Percentiles rank a stretch among this genome's conserved stretches.
Evolutionary conservation across 2,888 invertebrate species (phyloP).

Genomic region (Conomelus anceps): DNA sequence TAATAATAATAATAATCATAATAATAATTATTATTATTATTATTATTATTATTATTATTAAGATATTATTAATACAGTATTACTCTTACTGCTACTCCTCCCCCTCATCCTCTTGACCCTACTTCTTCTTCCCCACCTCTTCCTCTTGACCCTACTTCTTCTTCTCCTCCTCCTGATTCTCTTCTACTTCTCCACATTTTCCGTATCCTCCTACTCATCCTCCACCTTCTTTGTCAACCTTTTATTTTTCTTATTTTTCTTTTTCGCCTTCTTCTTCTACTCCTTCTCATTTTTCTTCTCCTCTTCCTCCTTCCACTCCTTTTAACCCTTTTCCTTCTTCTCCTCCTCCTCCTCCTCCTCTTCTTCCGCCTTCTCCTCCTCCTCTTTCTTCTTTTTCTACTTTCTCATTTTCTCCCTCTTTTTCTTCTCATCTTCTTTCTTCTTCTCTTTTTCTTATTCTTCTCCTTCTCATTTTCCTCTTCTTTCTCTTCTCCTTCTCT

Average conservation of each 20-base stretch:
- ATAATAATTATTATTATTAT: too few species aligned
- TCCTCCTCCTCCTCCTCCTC: neutral
- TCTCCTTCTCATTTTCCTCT: neutral
- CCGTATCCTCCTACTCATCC: too few species aligned
- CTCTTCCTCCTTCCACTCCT: neutral
- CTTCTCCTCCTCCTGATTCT: too few species aligned
- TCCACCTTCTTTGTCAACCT: neutral
- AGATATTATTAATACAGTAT: too few species aligned
- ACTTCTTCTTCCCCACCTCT: neutral
- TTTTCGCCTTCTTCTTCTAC: neutral
- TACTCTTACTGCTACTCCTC: too few species aligned
- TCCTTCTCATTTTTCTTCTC: neutral
- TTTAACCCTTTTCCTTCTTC: neutral
- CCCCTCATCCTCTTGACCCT: neutral
- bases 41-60: too few species aligned
- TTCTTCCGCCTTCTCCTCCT: neutral
- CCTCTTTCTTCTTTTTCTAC: neutral
- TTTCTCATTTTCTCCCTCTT: neutral
- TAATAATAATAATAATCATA: too few species aligned
- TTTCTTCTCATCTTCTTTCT: neutral
- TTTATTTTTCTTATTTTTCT: neutral
- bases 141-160: too few species aligned
- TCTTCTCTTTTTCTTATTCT: neutral
- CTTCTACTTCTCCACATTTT: too few species aligned
- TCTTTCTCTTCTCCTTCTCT: neutral